Conservation (phyloP, 2,888 invertebrate species). For the Idaea aversata region DNA sequence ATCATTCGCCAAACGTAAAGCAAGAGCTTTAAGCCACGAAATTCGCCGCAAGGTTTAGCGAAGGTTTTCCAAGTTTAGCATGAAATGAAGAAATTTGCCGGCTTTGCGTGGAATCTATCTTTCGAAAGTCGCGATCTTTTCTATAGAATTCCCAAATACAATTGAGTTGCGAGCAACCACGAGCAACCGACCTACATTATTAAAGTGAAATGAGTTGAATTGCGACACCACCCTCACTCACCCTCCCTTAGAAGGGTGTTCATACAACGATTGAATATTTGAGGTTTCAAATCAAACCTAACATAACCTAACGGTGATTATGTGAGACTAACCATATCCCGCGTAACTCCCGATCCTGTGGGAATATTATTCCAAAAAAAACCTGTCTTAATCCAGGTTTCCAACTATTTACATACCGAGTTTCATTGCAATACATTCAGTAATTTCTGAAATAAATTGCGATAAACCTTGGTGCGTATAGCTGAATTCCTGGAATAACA, state of each 20-base stretch:
- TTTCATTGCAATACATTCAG: no score
- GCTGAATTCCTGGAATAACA: no score
- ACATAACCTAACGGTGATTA: no score
- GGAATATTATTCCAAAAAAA: no score
- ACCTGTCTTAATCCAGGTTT: no score
- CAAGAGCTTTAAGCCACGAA: background rate
- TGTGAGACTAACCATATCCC: no score
- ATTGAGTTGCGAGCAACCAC: background rate
- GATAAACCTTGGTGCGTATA: no score
- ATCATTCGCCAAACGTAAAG: background rate
- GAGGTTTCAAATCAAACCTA: no score
- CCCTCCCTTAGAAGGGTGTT: background rate
- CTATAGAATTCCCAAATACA: background rate
- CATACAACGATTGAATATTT: no score
- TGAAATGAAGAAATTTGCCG: background rate
- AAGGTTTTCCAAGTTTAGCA: background rate
- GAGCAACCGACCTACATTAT: background rate
- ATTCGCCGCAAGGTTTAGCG: background rate
- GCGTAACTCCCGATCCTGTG: no score
- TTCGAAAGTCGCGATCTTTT: background rate
- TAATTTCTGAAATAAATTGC: no score
- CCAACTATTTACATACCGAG: no score
- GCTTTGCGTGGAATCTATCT: background rate
- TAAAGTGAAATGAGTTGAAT: background rate
- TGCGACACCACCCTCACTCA: background rate